Percentiles rank a stretch among this genome's conserved stretches.
These are phyloP conservation scores for Uria aalge DNA, from an alignment of 2,113 vertebrate species.

Conservation along the genomic window DNA sequence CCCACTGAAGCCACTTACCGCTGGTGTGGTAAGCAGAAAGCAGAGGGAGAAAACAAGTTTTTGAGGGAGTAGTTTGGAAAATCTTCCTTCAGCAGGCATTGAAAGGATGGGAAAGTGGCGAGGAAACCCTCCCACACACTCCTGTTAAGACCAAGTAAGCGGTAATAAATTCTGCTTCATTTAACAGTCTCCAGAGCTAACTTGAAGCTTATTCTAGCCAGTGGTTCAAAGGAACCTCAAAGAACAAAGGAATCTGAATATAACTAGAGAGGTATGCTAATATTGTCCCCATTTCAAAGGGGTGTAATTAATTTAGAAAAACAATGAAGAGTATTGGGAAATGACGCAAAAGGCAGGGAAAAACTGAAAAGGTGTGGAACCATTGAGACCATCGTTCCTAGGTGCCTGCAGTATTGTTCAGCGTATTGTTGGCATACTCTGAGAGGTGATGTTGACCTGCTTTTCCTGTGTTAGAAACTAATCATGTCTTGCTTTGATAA, in stretches of 20 bases:
- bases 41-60: neutral
- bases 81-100: neutral
- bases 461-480: neutral
- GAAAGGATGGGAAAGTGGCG: neutral
- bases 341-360: neutral
- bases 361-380: neutral
- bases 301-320: neutral
- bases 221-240: conserved; percentile 16
- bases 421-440: accelerated
- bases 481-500: neutral
- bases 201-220: neutral
- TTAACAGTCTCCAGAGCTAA: neutral
- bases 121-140: neutral
- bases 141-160: neutral
- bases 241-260: conserved; percentile 13
- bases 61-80: neutral
- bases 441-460: neutral
- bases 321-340: neutral
- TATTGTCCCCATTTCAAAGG: neutral
- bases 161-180: neutral
- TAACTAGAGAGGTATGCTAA: conserved; percentile 18
- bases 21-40: neutral
- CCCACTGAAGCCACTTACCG: neutral
- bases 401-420: neutral
- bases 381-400: neutral